These are phyloP conservation scores for Steatornis caripensis DNA, from an alignment of 2,113 vertebrate species.

Conservation along the genomic window DNA sequence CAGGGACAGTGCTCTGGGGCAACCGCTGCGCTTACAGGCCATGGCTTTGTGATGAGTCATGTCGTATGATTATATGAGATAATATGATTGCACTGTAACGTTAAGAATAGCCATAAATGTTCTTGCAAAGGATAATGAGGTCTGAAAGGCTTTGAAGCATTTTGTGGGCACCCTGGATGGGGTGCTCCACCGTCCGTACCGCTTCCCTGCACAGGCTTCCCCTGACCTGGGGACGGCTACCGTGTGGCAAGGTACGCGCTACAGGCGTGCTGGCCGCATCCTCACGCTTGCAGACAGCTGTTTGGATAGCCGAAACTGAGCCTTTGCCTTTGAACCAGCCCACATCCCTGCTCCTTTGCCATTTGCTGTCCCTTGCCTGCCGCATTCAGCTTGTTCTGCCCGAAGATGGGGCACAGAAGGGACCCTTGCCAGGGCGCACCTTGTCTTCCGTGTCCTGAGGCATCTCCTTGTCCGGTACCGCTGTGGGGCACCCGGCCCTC, in stretches of 20 bases:
- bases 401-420: neutral
- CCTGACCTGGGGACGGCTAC: neutral
- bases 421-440: too few relatives aligned
- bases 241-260: fast-evolving
- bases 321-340: neutral
- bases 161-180: neutral
- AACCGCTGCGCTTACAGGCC: neutral
- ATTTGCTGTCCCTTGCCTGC: neutral
- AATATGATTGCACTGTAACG: neutral
- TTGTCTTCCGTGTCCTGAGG: neutral
- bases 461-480: neutral
- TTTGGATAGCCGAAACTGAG: neutral
- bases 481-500: neutral
- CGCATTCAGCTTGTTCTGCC: neutral
- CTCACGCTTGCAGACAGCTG: neutral
- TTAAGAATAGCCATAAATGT: neutral
- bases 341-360: fast-evolving
- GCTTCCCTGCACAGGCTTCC: neutral
- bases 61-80: neutral
- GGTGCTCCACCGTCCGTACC: neutral
- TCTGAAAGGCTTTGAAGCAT: neutral
- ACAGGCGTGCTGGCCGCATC: fast-evolving
- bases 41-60: neutral
- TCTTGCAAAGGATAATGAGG: neutral
- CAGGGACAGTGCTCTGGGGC: neutral